Conservation (phyloP, 1,140 invertebrate genomes). For the Atopsyche davidsoni region DNA sequence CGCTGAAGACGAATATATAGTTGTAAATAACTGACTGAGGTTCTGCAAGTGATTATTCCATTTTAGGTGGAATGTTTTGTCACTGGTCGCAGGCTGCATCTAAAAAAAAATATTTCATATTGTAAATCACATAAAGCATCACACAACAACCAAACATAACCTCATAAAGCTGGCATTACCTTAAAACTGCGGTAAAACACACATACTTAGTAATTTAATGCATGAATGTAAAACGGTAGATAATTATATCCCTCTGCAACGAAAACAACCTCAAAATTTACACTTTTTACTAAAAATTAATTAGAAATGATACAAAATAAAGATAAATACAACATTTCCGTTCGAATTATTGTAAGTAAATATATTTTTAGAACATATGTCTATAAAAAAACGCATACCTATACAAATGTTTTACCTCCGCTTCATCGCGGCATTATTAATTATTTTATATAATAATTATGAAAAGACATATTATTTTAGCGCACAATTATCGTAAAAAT, state of each 20-base stretch:
- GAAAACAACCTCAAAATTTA: conserved; percentile 3
- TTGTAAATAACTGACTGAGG: conserved; percentile 63
- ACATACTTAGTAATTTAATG: no score
- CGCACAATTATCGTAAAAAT: no score
- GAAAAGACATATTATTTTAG: no score
- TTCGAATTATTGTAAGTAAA: neutral
- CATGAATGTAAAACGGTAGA: no score
- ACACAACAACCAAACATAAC: no score
- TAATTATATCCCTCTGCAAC: no score
- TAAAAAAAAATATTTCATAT: conserved; percentile 45
- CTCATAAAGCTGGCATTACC: no score
- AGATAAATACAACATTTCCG: conserved; percentile 1
- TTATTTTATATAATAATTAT: no score
- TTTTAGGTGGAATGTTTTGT: conserved; percentile 64
- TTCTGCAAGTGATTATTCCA: conserved; percentile 72
- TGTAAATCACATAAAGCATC: no score
- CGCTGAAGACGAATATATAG: conserved; percentile 60
- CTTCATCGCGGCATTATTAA: conserved; percentile 20
- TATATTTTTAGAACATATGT: conserved; percentile 20
- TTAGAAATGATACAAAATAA: neutral
- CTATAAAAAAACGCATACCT: conserved; percentile 14
- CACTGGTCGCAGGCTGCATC: conserved; percentile 51
- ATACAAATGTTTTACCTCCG: conserved; percentile 18
- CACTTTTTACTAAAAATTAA: neutral
- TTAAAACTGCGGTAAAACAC: no score